Evolutionary conservation across 64 coral and sea anemone genomes (phyloP).

Genomic region (Trachythela sp.): DNA sequence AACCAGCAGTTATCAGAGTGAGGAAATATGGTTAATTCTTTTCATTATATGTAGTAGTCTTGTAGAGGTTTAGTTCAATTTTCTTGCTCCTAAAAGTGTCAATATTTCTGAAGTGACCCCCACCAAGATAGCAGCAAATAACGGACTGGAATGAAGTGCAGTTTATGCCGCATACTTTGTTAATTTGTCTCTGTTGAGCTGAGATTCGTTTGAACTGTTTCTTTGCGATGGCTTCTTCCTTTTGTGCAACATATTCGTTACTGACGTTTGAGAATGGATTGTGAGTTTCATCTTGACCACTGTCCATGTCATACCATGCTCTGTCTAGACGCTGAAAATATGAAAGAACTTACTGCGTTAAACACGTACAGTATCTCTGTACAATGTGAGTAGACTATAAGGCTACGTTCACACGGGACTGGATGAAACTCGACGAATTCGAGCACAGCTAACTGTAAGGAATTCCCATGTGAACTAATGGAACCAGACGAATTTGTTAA

Average conservation of each 20-base stretch:
- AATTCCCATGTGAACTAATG: too few relatives aligned
- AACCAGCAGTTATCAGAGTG: not conserved
- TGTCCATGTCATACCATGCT: conserved; percentile 98
- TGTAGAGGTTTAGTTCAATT: too few relatives aligned
- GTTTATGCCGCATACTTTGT: conserved; percentile 51
- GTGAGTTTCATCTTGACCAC: conserved; percentile 94
- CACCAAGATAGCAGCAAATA: too few relatives aligned
- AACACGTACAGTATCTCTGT: not conserved
- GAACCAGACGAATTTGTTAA: too few relatives aligned
- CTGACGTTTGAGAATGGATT: conserved; percentile 96
- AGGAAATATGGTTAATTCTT: not conserved
- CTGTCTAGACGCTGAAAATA: conserved; percentile 70
- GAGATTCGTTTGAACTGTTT: conserved; percentile 91
- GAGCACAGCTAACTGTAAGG: too few relatives aligned
- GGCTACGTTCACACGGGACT: too few relatives aligned
- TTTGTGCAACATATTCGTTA: conserved; percentile 65
- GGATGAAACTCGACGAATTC: too few relatives aligned
- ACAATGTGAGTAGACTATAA: too few relatives aligned
- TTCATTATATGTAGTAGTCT: too few relatives aligned
- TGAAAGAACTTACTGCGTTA: not conserved
- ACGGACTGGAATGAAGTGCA: not conserved
- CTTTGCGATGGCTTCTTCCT: conserved; percentile 82
- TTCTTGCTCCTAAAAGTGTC: not conserved
- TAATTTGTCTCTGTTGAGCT: conserved; percentile 91
- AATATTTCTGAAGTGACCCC: too few relatives aligned